Conservation (phyloP, 2,113 vertebrate species). For the Sinocyclocheilus maitianheensis region DNA sequence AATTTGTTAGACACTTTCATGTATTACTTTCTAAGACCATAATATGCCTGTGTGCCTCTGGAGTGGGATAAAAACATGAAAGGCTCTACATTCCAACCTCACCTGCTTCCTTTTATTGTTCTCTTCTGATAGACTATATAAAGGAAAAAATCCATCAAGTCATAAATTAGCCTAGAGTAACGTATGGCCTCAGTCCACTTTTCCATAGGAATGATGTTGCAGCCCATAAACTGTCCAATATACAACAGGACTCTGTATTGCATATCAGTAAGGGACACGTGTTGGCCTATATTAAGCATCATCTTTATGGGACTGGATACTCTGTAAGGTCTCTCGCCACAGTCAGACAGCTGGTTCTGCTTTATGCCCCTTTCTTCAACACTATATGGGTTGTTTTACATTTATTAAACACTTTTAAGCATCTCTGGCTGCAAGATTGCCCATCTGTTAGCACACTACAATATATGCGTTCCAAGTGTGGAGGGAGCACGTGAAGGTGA, state of each 20-base stretch:
- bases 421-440: slow-evolving; percentile 68
- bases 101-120: slow-evolving; percentile 93
- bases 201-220: slow-evolving; percentile 58
- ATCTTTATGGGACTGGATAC: slow-evolving; percentile 65
- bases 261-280: slow-evolving; percentile 65
- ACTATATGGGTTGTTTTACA: slow-evolving; percentile 77
- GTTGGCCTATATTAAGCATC: slow-evolving; percentile 68
- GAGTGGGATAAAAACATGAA: slow-evolving; percentile 88
- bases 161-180: slow-evolving; percentile 89
- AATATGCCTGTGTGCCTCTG: slow-evolving; percentile 82
- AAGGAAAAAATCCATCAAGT: slow-evolving; percentile 84
- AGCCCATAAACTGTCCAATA: slow-evolving; percentile 73
- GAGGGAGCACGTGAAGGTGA: slow-evolving; percentile 44
- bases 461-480: slow-evolving; percentile 66
- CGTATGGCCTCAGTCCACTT: slow-evolving; percentile 71
- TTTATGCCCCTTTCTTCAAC: slow-evolving; percentile 72
- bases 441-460: slow-evolving; percentile 72
- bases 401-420: slow-evolving; percentile 80
- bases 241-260: slow-evolving; percentile 67
- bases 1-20: slow-evolving; percentile 92
- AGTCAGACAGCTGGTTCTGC: slow-evolving; percentile 73
- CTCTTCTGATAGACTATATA: slow-evolving; percentile 82
- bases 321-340: slow-evolving; percentile 44
- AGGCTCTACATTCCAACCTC: slow-evolving; percentile 90
- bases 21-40: slow-evolving; percentile 82